Evolutionary conservation across 2,113 vertebrate genomes (phyloP).

Genomic region (Phalacrocorax pelagicus): DNA sequence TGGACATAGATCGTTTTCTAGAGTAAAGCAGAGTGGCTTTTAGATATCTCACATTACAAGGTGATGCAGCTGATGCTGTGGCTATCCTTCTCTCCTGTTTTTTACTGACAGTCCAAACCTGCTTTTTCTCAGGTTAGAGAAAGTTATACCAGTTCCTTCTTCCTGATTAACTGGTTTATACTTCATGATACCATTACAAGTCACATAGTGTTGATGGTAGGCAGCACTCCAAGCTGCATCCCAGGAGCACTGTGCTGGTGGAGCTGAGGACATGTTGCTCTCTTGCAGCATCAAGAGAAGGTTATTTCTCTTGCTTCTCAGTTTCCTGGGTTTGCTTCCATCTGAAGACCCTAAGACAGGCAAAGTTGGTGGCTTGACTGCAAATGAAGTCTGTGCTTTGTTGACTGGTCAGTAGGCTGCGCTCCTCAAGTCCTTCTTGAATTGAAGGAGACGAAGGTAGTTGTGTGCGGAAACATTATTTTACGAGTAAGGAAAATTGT

Average conservation of each 20-base stretch:
- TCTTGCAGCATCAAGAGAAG: neutral
- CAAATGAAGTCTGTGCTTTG: neutral
- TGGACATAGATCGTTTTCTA: rapidly evolving
- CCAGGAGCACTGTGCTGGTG: rapidly evolving
- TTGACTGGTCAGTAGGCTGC: neutral
- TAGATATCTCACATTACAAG: neutral
- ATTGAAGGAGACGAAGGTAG: neutral
- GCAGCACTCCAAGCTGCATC: neutral
- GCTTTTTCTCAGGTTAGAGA: neutral
- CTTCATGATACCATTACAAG: neutral
- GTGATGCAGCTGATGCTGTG: neutral
- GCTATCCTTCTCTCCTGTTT: neutral
- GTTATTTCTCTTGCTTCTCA: neutral
- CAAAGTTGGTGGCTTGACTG: neutral
- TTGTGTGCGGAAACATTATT: slow-evolving; percentile 13
- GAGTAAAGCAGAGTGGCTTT: neutral
- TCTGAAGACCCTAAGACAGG: neutral
- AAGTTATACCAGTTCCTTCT: neutral
- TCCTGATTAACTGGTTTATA: neutral
- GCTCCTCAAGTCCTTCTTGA: neutral
- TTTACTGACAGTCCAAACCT: neutral
- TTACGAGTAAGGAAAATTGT: slow-evolving; percentile 40
- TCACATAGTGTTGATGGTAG: neutral
- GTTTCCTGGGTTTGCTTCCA: neutral
- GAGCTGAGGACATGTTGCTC: rapidly evolving